Percentiles rank a stretch among this genome's conserved stretches.
Conservation (phyloP, 2,797 vertebrate species). For the Liparis tanakae region DNA sequence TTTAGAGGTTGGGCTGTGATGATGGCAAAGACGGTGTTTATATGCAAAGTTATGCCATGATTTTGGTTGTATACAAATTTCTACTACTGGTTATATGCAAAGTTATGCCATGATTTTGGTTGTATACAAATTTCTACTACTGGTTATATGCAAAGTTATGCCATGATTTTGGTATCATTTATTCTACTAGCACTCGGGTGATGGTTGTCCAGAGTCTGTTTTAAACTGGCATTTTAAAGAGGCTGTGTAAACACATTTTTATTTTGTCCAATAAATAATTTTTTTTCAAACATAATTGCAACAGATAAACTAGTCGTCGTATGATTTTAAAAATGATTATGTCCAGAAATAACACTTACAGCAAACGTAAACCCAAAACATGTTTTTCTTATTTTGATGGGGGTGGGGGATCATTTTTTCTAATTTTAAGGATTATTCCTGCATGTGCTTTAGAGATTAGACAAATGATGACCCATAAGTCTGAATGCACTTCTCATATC, state of each 20-base stretch:
- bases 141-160: too few relatives aligned
- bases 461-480: not conserved
- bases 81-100: too few relatives aligned
- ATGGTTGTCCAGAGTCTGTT: not conserved
- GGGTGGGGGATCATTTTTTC: not conserved
- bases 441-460: not conserved
- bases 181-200: not conserved
- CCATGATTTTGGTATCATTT: not conserved
- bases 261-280: conserved; percentile 1
- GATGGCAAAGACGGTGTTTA: not conserved
- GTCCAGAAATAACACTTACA: conserved; percentile 7
- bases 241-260: not conserved
- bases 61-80: not conserved
- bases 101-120: not conserved
- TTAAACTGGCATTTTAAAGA: too few relatives aligned
- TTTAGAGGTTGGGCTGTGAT: not conserved
- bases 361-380: not conserved
- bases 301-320: not conserved
- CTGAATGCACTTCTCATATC: conserved; percentile 7
- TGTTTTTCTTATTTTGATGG: conserved; percentile 8
- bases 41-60: not conserved
- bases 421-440: not conserved
- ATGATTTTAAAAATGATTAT: conserved; percentile 11
- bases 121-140: too few relatives aligned
- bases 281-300: not conserved